phyloP scores from a whole-genome alignment of 2,113 vertebrate genomes.

The Axis porcinus region DNA sequence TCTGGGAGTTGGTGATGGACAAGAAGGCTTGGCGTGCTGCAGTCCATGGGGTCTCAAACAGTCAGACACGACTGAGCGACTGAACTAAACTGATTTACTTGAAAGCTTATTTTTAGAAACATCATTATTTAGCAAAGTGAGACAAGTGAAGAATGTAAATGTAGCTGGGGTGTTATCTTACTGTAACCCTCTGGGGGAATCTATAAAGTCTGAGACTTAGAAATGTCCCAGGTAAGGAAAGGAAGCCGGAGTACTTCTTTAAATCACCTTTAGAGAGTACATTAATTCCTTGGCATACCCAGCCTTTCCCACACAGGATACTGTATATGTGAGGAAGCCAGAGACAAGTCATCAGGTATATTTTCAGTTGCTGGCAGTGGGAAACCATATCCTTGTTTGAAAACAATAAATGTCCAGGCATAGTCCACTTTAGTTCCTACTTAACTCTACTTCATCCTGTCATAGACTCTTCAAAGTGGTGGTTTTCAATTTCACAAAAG shows the following conservation, averaged over 20 bases:
- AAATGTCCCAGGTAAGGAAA: neutral
- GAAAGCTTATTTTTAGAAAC: neutral
- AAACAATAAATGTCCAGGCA: neutral
- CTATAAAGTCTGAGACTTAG: neutral
- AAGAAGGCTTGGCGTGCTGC: fast-evolving
- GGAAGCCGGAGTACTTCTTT: neutral
- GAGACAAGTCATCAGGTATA: neutral
- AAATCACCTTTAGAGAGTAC: neutral
- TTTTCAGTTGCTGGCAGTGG: neutral
- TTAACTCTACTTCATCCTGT: neutral
- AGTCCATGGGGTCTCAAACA: neutral
- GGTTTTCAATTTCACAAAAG: neutral
- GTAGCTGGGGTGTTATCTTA: neutral
- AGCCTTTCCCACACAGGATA: neutral
- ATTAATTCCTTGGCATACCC: neutral
- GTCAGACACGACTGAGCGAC: fast-evolving
- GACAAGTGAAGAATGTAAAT: neutral
- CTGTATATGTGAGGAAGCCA: neutral
- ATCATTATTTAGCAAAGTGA: neutral
- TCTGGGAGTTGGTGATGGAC: neutral
- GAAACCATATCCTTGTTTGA: neutral
- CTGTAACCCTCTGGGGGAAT: neutral
- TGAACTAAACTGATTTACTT: neutral
- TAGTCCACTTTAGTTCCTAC: neutral
- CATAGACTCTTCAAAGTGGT: neutral